phyloP scores from a whole-genome alignment of 2,888 invertebrate genomes.

The Cheilosia grossa region DNA sequence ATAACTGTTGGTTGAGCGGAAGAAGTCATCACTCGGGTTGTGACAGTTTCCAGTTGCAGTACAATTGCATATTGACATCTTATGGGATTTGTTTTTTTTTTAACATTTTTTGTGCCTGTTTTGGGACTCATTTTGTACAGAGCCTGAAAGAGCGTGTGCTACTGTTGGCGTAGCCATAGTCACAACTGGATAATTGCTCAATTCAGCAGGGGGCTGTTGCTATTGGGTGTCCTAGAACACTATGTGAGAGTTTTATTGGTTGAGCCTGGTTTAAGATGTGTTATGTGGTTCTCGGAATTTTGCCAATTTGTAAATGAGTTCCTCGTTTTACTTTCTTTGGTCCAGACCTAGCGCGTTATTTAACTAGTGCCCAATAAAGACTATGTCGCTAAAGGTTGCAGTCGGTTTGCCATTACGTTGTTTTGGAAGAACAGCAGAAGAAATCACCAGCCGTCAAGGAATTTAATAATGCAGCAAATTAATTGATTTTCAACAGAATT shows the following conservation, averaged over 20 bases:
- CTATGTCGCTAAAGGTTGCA: too few species aligned
- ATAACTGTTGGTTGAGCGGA: conserved; percentile 64
- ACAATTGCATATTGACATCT: conserved; percentile 47
- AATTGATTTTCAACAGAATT: too few species aligned
- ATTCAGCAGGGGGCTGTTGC: conserved; percentile 10
- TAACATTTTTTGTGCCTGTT: conserved; percentile 31
- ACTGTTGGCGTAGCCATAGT: conserved; percentile 48
- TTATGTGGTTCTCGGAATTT: neutral
- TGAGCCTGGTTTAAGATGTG: neutral
- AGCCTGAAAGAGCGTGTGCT: conserved; percentile 54
- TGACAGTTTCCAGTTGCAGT: conserved; percentile 60
- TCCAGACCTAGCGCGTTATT: too few species aligned
- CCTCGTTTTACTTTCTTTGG: too few species aligned
- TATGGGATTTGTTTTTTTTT: conserved; percentile 17
- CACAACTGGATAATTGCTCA: conserved; percentile 18
- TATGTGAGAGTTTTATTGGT: neutral
- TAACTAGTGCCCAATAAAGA: too few species aligned
- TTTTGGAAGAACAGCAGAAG: too few species aligned
- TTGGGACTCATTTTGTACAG: conserved; percentile 10
- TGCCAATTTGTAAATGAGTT: too few species aligned
- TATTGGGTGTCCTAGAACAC: neutral
- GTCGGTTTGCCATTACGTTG: too few species aligned
- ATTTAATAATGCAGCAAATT: too few species aligned
- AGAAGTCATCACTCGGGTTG: conserved; percentile 72
- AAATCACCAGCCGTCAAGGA: too few species aligned